phyloP scores from a whole-genome alignment of 2,113 vertebrate species.

The Nothobranchius kuhntae region DNA sequence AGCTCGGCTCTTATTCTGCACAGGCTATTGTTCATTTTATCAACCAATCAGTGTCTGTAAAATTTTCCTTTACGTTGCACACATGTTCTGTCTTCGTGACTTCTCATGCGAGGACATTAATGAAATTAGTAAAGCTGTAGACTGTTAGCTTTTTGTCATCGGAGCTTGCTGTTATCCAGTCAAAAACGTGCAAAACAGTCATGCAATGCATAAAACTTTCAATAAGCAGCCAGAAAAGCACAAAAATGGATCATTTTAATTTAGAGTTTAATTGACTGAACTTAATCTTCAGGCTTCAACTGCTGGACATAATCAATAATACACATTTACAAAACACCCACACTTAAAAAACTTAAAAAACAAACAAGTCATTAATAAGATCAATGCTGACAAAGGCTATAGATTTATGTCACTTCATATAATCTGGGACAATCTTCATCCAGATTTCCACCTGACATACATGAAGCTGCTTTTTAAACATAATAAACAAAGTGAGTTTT shows the following conservation, averaged over 20 bases:
- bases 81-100: slow-evolving; percentile 23
- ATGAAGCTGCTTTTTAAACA: background rate
- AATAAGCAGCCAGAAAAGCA: background rate
- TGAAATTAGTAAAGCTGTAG: background rate
- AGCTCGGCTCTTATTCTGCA: slow-evolving; percentile 57
- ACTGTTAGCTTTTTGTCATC: background rate
- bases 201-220: background rate
- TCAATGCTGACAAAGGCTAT: background rate
- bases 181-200: background rate
- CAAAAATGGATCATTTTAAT: background rate
- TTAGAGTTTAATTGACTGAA: background rate
- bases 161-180: background rate
- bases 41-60: slow-evolving; percentile 37
- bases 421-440: background rate
- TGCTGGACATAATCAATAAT: background rate
- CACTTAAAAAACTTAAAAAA: background rate
- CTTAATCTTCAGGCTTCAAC: background rate
- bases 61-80: slow-evolving; percentile 9
- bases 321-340: background rate
- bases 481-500: too few species aligned
- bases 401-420: background rate
- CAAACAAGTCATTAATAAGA: background rate
- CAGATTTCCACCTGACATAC: background rate
- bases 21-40: slow-evolving; percentile 57
- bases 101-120: slow-evolving; percentile 10